A percentile compares a stretch with the other conserved stretches of the same genome.
phyloP scores from a whole-genome alignment of 2,113 vertebrate genomes.

The Microcebus murinus region DNA sequence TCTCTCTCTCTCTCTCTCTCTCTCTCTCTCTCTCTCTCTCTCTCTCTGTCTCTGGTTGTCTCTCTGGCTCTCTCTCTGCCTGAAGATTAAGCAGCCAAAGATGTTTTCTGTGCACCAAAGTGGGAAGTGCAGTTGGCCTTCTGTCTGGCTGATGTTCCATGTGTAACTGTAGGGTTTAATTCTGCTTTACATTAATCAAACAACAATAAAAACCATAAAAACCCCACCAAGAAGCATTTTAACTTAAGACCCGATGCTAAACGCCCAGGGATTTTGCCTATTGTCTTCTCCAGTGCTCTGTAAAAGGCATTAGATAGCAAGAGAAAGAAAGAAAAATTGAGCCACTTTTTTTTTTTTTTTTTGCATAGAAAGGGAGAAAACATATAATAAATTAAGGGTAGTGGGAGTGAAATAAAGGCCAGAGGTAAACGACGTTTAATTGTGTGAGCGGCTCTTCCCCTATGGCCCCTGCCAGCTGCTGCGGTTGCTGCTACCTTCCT shows the following conservation, averaged over 20 bases:
- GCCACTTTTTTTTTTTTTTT: conserved; percentile 71
- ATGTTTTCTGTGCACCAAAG: conserved; percentile 70
- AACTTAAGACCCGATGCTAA: conserved; percentile 82
- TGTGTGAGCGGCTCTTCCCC: conserved; percentile 91
- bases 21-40: fast-evolving
- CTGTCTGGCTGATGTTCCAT: conserved; percentile 77
- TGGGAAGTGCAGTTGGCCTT: conserved; percentile 36
- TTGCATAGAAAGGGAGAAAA: conserved; percentile 87
- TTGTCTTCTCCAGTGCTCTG: conserved; percentile 82
- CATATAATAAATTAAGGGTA: conserved; percentile 89
- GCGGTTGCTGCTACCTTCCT: conserved; percentile 87
- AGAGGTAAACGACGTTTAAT: conserved; percentile 91
- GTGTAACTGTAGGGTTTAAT: conserved; percentile 85
- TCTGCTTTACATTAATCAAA: conserved; percentile 88
- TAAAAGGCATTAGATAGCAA: conserved; percentile 85
- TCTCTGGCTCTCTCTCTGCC: neutral
- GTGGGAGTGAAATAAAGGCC: conserved; percentile 91
- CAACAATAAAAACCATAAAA: conserved; percentile 84
- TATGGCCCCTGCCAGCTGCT: conserved; percentile 91
- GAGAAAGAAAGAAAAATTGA: conserved; percentile 94
- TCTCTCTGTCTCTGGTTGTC: neutral
- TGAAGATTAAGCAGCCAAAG: conserved; percentile 76
- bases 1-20: too few species aligned
- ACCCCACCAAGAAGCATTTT: conserved; percentile 81
- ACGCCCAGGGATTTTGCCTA: conserved; percentile 82